These are phyloP conservation scores for Thamnaconus septentrionalis DNA, from an alignment of 2,113 vertebrate genomes.

Conservation along the genomic window DNA sequence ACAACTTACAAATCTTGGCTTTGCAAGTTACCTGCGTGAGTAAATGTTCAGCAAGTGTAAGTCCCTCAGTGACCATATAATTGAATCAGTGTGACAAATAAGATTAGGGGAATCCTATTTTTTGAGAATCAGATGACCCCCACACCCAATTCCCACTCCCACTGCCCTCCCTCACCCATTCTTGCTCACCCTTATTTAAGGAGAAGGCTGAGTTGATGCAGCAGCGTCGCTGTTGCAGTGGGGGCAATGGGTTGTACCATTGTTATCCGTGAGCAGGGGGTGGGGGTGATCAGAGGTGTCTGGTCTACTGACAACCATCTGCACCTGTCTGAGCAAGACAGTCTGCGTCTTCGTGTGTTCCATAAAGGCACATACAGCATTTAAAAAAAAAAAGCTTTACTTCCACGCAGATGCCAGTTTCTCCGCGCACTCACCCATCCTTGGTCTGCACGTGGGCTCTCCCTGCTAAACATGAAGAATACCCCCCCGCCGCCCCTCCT, in stretches of 20 bases:
- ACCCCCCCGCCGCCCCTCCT: slow-evolving; percentile 63
- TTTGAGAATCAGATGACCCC: slow-evolving; percentile 52
- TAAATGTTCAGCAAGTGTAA: background rate
- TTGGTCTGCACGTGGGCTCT: slow-evolving; percentile 42
- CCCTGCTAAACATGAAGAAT: slow-evolving; percentile 50
- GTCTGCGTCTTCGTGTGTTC: too few species aligned
- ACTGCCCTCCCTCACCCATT: too few species aligned
- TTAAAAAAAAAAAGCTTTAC: too few species aligned
- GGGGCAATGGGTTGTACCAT: slow-evolving; percentile 83
- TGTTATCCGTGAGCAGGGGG: slow-evolving; percentile 75
- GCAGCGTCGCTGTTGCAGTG: slow-evolving; percentile 71
- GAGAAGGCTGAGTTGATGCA: slow-evolving; percentile 72
- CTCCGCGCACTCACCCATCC: slow-evolving; percentile 1
- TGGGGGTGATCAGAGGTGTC: slow-evolving; percentile 55
- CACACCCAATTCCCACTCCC: too few species aligned
- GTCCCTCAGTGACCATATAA: slow-evolving; percentile 40
- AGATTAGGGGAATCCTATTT: slow-evolving; percentile 68
- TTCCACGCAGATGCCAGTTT: too few species aligned
- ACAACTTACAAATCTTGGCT: too few species aligned
- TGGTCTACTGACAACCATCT: too few species aligned
- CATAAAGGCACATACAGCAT: too few species aligned
- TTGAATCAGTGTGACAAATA: slow-evolving; percentile 63
- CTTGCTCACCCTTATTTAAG: slow-evolving; percentile 30
- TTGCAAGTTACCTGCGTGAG: too few species aligned
- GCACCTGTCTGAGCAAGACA: too few species aligned